Evolutionary conservation across 92 coral and sea anemone species (phyloP), one percentile per base, ranked within the genome.

Genomic region (Bergia puertoricense): DNA sequence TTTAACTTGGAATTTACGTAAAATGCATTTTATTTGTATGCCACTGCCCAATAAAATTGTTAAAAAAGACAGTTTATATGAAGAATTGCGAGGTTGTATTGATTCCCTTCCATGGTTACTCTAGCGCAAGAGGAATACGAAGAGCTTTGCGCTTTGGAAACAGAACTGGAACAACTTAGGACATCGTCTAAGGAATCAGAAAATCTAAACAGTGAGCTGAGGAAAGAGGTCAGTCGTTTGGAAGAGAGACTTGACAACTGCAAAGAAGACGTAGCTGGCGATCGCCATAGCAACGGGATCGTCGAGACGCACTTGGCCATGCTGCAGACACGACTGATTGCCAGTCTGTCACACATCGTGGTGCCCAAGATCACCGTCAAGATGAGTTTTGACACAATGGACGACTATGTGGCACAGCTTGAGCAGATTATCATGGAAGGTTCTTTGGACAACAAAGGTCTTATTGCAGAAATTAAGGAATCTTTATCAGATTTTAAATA

Each of bases 241-340:
- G 99, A 95, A 66, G 90, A 89, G 86, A 89, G 93, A 54, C 89
- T 97, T 8, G 94, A 91, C 50, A 77, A 89, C 3, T 92, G 92
- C 89, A 92, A 94, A 73, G 96, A 95, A 38, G 99, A 97, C 71
- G 90, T 92, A 8, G 88, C 94, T 0, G 88, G 83, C 22, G 97
- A 94, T 67, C 91, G 94, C 51, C 96, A 91, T 89, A 91, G 94
- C 59, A 92, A 96, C 66, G 98, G 99, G 62, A 93, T 94, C 77
- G 91, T 95, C 51, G 93, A 94, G 74, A 97, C 99, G 14, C 96
- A 95, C 86, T 94, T 97, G 22, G 98, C 98, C 37, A 93, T 97
- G 86, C 90, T 97, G 51, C 99, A 97, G 93, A 91, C 97, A 8
- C 94, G 96, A 15, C 93, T 97, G 74, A 97, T 97, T 50, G 99